These are phyloP conservation scores for Drosophila tristis DNA, from an alignment of 1,140 invertebrate species.

Conservation along the genomic window DNA sequence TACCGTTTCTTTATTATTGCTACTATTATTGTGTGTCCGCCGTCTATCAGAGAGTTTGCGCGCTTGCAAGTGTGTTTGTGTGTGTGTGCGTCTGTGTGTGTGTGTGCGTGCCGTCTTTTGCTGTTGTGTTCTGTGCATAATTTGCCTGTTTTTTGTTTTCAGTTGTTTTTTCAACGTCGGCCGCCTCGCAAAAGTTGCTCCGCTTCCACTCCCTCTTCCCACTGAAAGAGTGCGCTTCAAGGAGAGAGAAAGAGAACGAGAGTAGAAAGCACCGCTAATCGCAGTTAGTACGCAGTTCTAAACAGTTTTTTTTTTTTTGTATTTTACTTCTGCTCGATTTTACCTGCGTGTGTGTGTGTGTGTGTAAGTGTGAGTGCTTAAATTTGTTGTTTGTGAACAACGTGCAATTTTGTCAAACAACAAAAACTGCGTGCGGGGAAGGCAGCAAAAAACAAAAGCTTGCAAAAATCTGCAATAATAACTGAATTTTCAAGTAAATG, in stretches of 20 bases:
- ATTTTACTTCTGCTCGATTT: constrained; percentile 34
- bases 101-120: constrained; percentile 18
- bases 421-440: constrained; percentile 26
- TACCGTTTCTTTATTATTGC: constrained; percentile 79
- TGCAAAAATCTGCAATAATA: constrained; percentile 27
- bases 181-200: constrained; percentile 65
- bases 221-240: constrained; percentile 39
- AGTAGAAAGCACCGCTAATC: constrained; percentile 51
- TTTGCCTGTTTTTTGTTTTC: constrained; percentile 79
- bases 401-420: constrained; percentile 53
- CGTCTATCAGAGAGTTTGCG: constrained; percentile 1
- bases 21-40: constrained; percentile 50
- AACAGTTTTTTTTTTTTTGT: constrained; percentile 38
- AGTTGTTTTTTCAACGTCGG: constrained; percentile 79
- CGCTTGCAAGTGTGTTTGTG: neutral
- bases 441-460: constrained; percentile 16
- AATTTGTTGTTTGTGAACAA: constrained; percentile 58
- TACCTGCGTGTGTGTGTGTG: constrained; percentile 11
- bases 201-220: constrained; percentile 11
- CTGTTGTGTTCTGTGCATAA: constrained; percentile 76
- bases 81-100: constrained; percentile 10
- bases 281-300: constrained; percentile 71
- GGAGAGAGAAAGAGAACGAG: constrained; percentile 28
- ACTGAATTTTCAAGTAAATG: too few species aligned
- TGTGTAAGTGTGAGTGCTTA: constrained; percentile 25